Percentiles rank a stretch among this genome's conserved stretches.
These are phyloP conservation scores for Etheostoma perlongum DNA, from an alignment of 2,797 vertebrate genomes.

Conservation along the genomic window DNA sequence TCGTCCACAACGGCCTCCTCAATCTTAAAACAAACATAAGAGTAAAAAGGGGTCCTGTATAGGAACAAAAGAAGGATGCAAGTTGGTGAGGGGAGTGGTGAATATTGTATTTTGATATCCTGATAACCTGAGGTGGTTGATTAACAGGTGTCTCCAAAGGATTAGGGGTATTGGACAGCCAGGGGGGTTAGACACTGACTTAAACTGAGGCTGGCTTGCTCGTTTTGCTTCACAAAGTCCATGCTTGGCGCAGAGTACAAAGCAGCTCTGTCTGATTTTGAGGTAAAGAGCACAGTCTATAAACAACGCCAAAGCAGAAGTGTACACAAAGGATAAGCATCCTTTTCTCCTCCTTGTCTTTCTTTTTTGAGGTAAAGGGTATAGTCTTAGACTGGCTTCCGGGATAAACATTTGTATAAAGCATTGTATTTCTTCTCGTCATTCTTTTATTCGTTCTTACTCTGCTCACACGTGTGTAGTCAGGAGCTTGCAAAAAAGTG, in stretches of 20 bases:
- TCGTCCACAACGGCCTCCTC: conserved; percentile 34
- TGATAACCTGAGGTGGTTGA: conserved; percentile 74
- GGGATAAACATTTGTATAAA: conserved; percentile 66
- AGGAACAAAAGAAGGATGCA: conserved; percentile 37
- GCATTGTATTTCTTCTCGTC: conserved; percentile 49
- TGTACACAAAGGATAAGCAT: conserved; percentile 57
- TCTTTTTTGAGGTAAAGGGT: conserved; percentile 77
- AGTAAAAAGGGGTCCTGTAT: conserved; percentile 38
- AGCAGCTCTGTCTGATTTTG: conserved; percentile 80
- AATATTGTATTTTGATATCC: conserved; percentile 61
- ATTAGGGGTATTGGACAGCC: conserved; percentile 46
- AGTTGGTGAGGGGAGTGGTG: conserved; percentile 19
- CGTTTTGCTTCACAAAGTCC: conserved; percentile 63
- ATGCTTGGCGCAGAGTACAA: conserved; percentile 65
- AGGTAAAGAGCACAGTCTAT: conserved; percentile 78
- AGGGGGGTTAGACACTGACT: conserved; percentile 74
- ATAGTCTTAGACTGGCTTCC: conserved; percentile 63
- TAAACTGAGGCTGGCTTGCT: conserved; percentile 59
- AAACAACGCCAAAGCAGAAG: conserved; percentile 69
- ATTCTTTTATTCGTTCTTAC: conserved; percentile 44
- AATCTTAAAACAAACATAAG: conserved; percentile 39
- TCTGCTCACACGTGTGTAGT: conserved; percentile 68
- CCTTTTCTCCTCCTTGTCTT: conserved; percentile 43
- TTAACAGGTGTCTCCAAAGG: conserved; percentile 59
- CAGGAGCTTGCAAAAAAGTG: conserved; percentile 84